A percentile compares a stretch with the other conserved stretches of the same genome.
Conservation (phyloP, 2,888 invertebrate genomes). For the Parelbella ahira region DNA sequence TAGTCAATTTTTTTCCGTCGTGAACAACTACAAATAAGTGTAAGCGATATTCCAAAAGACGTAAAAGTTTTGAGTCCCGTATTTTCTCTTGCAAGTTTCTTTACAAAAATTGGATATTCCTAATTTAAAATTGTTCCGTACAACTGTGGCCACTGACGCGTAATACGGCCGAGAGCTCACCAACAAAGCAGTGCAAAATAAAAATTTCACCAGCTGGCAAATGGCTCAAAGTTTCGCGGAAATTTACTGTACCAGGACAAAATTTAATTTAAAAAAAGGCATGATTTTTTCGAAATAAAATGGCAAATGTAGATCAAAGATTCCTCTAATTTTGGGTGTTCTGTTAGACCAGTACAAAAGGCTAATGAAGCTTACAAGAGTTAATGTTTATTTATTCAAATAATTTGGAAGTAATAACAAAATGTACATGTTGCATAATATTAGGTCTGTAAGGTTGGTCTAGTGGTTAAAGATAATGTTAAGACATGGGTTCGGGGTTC, state of each 20-base stretch:
- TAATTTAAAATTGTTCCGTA: conserved; percentile 43
- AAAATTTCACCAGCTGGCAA: conserved; percentile 43
- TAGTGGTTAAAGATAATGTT: no score
- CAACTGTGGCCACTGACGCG: conserved; percentile 34
- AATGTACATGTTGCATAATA: no score
- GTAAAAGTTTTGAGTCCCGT: background rate
- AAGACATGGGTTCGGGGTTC: no score
- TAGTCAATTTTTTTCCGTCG: no score
- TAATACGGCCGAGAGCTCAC: conserved; percentile 35
- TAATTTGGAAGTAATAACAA: no score
- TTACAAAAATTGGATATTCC: conserved; percentile 28
- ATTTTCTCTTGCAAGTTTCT: background rate
- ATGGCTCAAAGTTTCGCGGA: conserved; percentile 24
- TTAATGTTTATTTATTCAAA: no score
- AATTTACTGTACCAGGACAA: conserved; percentile 6
- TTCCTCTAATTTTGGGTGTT: no score
- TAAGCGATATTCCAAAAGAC: background rate
- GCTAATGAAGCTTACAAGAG: no score
- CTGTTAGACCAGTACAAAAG: no score
- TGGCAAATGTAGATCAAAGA: conserved; percentile 1
- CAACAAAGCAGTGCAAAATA: conserved; percentile 39
- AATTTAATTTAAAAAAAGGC: conserved; percentile 14
- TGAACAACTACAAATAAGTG: no score
- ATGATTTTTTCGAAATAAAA: conserved; percentile 5
- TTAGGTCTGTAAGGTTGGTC: no score